Evolutionary conservation across 2,888 invertebrate species (phyloP).

Genomic region (Sminthurinus aureus): DNA sequence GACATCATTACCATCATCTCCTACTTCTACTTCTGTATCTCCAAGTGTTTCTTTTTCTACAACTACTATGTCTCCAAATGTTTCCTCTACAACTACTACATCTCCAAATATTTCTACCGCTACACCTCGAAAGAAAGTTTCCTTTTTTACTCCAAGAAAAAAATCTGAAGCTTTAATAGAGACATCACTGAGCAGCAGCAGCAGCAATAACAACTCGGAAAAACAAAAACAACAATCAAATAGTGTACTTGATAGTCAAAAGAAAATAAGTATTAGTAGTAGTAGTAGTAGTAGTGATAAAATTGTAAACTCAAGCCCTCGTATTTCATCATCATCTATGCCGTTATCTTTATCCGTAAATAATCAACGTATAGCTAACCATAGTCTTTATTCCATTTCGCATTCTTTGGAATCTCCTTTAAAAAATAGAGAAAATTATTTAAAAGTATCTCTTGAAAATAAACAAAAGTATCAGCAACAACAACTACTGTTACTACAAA

Average conservation of each 20-base stretch:
- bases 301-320: too few species aligned
- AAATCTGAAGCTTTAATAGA: too few species aligned
- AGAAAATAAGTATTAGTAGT: too few species aligned
- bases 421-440: slow-evolving; percentile 7
- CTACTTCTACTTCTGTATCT: not conserved
- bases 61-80: too few species aligned
- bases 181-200: too few species aligned
- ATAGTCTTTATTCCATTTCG: not conserved
- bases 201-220: too few species aligned
- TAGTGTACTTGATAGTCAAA: too few species aligned
- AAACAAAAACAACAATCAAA: too few species aligned
- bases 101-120: not conserved
- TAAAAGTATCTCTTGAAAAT: slow-evolving; percentile 1
- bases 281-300: too few species aligned
- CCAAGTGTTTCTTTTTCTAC: not conserved
- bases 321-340: not conserved
- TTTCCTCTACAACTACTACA: not conserved
- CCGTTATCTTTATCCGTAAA: not conserved
- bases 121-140: too few species aligned
- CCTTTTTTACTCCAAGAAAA: too few species aligned
- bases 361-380: not conserved
- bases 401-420: slow-evolving; percentile 20
- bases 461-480: too few species aligned
- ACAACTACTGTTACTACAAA: not conserved
- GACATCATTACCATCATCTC: not conserved